phyloP scores from a whole-genome alignment of 2,888 invertebrate species.

The Synanthedon tipuliformis region DNA sequence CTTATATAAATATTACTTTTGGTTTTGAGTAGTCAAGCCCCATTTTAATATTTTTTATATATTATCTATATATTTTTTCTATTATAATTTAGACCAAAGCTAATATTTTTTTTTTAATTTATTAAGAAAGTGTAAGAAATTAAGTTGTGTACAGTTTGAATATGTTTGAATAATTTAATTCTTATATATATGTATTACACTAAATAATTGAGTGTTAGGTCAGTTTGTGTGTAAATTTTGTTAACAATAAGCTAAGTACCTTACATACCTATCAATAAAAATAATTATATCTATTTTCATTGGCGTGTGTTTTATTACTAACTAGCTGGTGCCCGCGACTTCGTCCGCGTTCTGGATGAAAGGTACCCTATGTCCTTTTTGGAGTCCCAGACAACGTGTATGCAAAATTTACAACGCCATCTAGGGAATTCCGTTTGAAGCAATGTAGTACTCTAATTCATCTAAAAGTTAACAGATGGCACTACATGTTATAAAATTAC shows the following conservation, averaged over 20 bases:
- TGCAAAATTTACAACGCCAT: no score
- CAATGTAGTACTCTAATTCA: no score
- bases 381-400: no score
- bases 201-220: slow-evolving; percentile 28
- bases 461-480: no score
- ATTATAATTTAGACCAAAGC: slow-evolving; percentile 49
- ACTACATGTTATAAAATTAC: no score
- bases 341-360: no score
- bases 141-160: not conserved
- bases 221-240: slow-evolving; percentile 41
- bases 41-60: not conserved
- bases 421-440: no score
- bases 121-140: slow-evolving; percentile 14
- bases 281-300: slow-evolving; percentile 62
- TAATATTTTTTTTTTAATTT: slow-evolving; percentile 32
- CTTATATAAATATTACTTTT: no score
- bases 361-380: no score
- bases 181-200: slow-evolving; percentile 15
- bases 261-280: slow-evolving; percentile 51
- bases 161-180: not conserved
- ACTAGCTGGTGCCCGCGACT: no score
- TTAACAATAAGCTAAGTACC: slow-evolving; percentile 29
- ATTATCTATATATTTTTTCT: slow-evolving; percentile 15
- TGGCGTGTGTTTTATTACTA: not conserved
- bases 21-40: no score